phyloP scores from a whole-genome alignment of 2,797 vertebrate species.

The Sebastes glaucus region DNA sequence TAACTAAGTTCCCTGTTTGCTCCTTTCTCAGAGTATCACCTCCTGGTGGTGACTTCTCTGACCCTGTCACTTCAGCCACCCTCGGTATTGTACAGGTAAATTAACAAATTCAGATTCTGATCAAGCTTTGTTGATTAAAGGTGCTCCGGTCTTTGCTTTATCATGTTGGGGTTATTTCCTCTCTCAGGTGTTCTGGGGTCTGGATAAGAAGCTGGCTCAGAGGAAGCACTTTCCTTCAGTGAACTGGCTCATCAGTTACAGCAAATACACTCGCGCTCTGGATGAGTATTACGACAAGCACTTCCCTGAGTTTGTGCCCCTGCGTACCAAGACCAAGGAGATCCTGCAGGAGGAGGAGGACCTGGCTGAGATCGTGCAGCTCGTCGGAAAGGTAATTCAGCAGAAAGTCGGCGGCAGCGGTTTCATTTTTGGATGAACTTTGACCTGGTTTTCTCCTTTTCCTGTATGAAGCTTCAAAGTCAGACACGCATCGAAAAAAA shows the following conservation, averaged over 20 bases:
- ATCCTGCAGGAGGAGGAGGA: slow-evolving; percentile 98
- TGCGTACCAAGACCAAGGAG: slow-evolving; percentile 96
- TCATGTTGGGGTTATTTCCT: not conserved
- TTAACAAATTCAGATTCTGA: not conserved
- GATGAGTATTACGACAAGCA: slow-evolving; percentile 98
- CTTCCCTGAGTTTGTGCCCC: slow-evolving; percentile 94
- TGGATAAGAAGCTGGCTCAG: slow-evolving; percentile 98
- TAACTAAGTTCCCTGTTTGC: not conserved
- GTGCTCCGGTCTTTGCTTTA: not conserved
- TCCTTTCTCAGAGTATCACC: slow-evolving; percentile 89
- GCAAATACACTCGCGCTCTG: slow-evolving; percentile 94
- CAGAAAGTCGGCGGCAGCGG: fast-evolving
- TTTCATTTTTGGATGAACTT: not conserved
- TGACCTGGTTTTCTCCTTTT: fast-evolving
- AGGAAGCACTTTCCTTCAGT: slow-evolving; percentile 98
- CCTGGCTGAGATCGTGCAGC: slow-evolving; percentile 97
- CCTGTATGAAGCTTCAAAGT: not conserved
- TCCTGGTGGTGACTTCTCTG: slow-evolving; percentile 98
- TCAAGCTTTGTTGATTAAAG: not conserved
- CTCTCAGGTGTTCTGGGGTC: slow-evolving; percentile 93
- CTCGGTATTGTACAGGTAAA: slow-evolving; percentile 96
- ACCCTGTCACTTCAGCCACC: slow-evolving; percentile 97
- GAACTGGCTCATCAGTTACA: slow-evolving; percentile 99
- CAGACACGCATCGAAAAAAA: not conserved
- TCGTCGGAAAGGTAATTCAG: slow-evolving; percentile 91